These are phyloP conservation scores for Odontothrips loti DNA, from an alignment of 2,888 invertebrate genomes.

Conservation along the genomic window DNA sequence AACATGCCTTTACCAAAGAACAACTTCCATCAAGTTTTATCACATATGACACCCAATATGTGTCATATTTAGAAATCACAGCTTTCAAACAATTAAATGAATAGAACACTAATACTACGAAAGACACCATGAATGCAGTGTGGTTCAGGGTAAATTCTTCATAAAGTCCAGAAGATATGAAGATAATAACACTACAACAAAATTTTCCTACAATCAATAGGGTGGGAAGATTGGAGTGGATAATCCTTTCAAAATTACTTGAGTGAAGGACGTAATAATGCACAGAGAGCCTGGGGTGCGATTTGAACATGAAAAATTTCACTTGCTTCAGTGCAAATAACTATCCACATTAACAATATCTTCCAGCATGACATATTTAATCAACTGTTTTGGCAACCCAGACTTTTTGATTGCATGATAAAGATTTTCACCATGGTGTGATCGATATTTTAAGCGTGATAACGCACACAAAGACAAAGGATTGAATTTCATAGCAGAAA, in stretches of 20 bases:
- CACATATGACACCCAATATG: not conserved
- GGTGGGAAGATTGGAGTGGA: too few relatives aligned
- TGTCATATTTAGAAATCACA: not conserved
- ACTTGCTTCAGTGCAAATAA: not conserved
- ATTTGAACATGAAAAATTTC: not conserved
- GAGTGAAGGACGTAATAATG: not conserved
- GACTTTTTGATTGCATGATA: slow-evolving; percentile 49
- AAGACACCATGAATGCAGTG: too few relatives aligned
- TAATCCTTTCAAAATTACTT: too few relatives aligned
- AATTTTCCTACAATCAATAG: too few relatives aligned
- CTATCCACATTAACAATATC: slow-evolving; percentile 41
- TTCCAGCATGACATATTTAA: slow-evolving; percentile 57
- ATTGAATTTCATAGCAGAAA: slow-evolving; percentile 48
- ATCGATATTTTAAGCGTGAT: slow-evolving; percentile 56
- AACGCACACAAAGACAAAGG: slow-evolving; percentile 55
- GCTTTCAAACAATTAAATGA: not conserved
- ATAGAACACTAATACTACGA: not conserved
- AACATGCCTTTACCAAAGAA: not conserved
- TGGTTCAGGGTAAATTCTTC: too few relatives aligned
- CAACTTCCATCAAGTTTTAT: not conserved
- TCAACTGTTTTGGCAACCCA: slow-evolving; percentile 55
- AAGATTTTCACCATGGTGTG: slow-evolving; percentile 46
- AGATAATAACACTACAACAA: too few relatives aligned
- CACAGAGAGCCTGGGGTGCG: too few relatives aligned
- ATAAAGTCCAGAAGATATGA: too few relatives aligned